Base-by-base conservation (phyloP, 2,888 invertebrate genomes). In the Drosophila atripex region DNA sequence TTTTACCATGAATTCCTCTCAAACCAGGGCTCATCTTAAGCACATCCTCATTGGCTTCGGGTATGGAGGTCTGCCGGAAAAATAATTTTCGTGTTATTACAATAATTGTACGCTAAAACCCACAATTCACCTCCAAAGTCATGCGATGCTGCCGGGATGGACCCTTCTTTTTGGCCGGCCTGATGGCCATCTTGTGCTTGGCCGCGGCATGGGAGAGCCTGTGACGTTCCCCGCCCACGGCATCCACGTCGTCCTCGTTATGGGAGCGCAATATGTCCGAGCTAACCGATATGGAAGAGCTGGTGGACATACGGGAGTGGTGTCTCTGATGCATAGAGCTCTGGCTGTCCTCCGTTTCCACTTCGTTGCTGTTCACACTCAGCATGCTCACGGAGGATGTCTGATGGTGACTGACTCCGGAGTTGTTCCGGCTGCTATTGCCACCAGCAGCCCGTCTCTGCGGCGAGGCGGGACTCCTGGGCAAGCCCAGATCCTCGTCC, bases 131-230 rank as follows among this genome's bases (percentile, higher is more conserved):
- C 91, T 93, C 93, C 61, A 92, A 90, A 12, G 92, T 93, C 90
- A 94, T 93, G 90, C 94, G 94, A 85, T 95, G 93, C 66, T 95
- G 91, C 52, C 95, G 91, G 5, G 95, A 95, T 25, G 95, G 95
- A 71, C 95, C 95, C 90, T 95, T 95, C 64, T 95, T 96, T 80
- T 95, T 93, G 71, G 94, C 93, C 23, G 96, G 96, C 49, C 95
- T 93, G 64, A 96, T 94, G 51, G 96, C 94, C 93, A 96, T 96
- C 92, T 95, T 95, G 92, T 96, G 96, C 80, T 93, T 94, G 61
- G 96, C 96, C 49, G 96, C 96, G 68, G 95, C 95, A 92, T 96
- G 96, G 88, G 95, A 95, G 80, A 96, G 93, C 63, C 95, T 94
- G 46, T 89, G 88, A 35, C 88, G 88, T 32, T 89, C 85, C 12